A percentile compares a stretch with the other conserved stretches of the same genome.
Evolutionary conservation across 2,113 vertebrate genomes (phyloP).

Genomic region (Odontesthes bonariensis): DNA sequence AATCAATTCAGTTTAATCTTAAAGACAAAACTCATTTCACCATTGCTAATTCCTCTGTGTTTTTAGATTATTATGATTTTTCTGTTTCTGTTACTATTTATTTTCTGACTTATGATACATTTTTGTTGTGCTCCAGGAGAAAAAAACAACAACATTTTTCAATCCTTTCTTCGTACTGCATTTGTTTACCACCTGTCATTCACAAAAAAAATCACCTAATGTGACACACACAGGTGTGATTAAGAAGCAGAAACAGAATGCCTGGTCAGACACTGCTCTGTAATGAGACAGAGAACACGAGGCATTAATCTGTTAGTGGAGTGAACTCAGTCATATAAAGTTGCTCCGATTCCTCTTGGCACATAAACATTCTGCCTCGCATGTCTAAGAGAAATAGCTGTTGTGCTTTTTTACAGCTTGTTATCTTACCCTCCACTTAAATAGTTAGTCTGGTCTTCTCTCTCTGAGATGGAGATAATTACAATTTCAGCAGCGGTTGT

Average conservation of each 20-base stretch:
- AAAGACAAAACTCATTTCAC: too few species aligned
- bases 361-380: constrained; percentile 49
- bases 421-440: constrained; percentile 73
- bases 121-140: too few species aligned
- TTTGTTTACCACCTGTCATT: neutral
- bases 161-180: neutral
- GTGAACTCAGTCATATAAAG: constrained; percentile 9
- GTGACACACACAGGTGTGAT: constrained; percentile 18
- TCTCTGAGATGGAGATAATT: constrained; percentile 80
- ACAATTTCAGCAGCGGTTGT: constrained; percentile 82
- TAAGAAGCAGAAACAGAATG: constrained; percentile 12
- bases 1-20: too few species aligned
- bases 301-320: constrained; percentile 20
- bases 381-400: constrained; percentile 57
- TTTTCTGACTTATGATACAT: too few species aligned
- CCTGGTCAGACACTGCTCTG: constrained; percentile 1
- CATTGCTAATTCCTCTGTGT: too few species aligned
- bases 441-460: constrained; percentile 77
- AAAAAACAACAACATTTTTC: neutral
- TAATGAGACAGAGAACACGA: constrained; percentile 13
- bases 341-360: constrained; percentile 19
- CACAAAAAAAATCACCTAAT: neutral
- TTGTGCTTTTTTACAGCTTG: constrained; percentile 70
- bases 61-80: too few species aligned
- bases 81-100: too few species aligned